These are phyloP conservation scores for Phoebastria nigripes DNA, from an alignment of 2,797 vertebrate genomes.

Conservation along the genomic window DNA sequence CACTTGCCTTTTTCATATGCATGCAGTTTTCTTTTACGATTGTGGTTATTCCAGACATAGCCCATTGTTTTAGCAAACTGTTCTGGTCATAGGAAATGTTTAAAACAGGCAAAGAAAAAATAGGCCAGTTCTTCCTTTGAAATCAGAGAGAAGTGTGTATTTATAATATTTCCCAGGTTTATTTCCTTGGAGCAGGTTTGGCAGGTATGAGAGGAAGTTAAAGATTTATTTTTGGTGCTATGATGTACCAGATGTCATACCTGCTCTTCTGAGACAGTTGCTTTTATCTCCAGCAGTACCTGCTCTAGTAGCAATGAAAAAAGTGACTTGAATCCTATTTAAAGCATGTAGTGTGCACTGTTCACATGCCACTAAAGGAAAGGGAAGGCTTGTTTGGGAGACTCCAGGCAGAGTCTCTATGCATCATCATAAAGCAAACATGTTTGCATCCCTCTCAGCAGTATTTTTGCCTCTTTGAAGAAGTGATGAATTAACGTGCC, in stretches of 20 bases:
- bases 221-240: slow-evolving; percentile 70
- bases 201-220: slow-evolving; percentile 68
- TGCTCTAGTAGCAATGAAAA: slow-evolving; percentile 55
- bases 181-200: slow-evolving; percentile 57
- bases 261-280: slow-evolving; percentile 63
- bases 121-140: slow-evolving; percentile 66
- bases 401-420: slow-evolving; percentile 41
- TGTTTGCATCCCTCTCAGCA: slow-evolving; percentile 4
- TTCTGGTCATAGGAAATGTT: slow-evolving; percentile 41
- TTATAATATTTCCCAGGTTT: slow-evolving; percentile 62
- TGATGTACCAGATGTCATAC: slow-evolving; percentile 65
- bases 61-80: slow-evolving; percentile 35
- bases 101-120: slow-evolving; percentile 48
- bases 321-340: slow-evolving; percentile 59
- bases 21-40: background rate
- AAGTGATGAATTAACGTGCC: background rate
- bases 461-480: background rate
- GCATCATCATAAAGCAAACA: slow-evolving; percentile 27
- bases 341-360: slow-evolving; percentile 38
- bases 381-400: slow-evolving; percentile 40
- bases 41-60: slow-evolving; percentile 23
- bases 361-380: slow-evolving; percentile 41
- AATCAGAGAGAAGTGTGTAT: slow-evolving; percentile 47
- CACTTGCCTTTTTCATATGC: background rate
- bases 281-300: slow-evolving; percentile 68